phyloP scores from a whole-genome alignment of 1,140 invertebrate species.

The Megalopta genalis region DNA sequence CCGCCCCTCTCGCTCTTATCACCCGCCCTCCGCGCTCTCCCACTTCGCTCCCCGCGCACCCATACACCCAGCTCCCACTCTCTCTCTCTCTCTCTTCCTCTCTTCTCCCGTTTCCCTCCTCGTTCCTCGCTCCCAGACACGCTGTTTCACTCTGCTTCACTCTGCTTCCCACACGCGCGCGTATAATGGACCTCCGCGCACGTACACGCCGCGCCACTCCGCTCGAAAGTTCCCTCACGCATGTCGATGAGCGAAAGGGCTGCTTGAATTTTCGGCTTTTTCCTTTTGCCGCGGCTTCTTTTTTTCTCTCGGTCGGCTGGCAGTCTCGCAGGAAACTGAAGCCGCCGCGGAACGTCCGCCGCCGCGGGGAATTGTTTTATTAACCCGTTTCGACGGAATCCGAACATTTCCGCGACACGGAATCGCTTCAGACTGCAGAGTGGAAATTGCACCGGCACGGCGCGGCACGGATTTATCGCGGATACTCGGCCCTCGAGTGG shows the following conservation, averaged over 20 bases:
- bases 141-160: slow-evolving; percentile 18
- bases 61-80: not conserved
- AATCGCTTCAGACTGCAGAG: too few relatives aligned
- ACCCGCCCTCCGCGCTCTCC: slow-evolving; percentile 8
- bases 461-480: too few relatives aligned
- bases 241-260: slow-evolving; percentile 14
- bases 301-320: not conserved
- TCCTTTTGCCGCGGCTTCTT: not conserved
- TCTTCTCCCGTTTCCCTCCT: not conserved
- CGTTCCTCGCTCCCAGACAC: slow-evolving; percentile 12
- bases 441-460: too few relatives aligned
- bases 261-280: not conserved
- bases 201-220: not conserved
- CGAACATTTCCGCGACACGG: too few relatives aligned
- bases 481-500: too few relatives aligned
- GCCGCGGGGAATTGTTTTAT: not conserved
- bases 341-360: not conserved
- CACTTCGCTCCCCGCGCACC: not conserved
- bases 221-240: slow-evolving; percentile 29
- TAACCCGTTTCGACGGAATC: not conserved
- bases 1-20: slow-evolving; percentile 17
- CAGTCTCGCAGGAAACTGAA: not conserved
- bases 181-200: slow-evolving; percentile 36
- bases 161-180: slow-evolving; percentile 9
- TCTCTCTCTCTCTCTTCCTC: too few relatives aligned